Base-by-base conservation (phyloP, 2,113 vertebrate genomes). In the Columba livia region DNA sequence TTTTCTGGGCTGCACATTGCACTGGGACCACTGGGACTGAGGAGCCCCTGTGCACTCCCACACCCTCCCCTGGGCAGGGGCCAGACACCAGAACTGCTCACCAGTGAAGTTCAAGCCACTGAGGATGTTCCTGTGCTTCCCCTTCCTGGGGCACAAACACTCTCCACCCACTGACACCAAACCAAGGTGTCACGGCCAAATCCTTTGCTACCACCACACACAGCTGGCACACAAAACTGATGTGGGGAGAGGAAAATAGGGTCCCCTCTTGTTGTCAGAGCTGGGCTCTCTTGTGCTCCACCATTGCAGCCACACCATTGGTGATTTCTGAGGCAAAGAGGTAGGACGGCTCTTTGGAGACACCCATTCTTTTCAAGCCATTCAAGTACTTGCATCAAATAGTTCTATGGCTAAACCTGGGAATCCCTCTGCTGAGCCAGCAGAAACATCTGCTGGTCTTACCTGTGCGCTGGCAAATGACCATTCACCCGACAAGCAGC, bases 311-410 rank as follows among this genome's bases (percentile, higher is more conserved):
- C 69, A 48, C 23, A 23, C 16, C 1, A 0, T 64, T 19, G 26
- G 53, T 62, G 34, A 62, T 25, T 56, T 54, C 61, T 1, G 1
- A 90, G 18, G 26, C 3, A 2, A 84, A 83, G 82, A 90, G 79
- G 85, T 50, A 90, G 75, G 73, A 90, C 0, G 1, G 57, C 82
- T 81, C 72, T 86, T 71, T 64, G 64, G 71, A 96, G 71, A 91
- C 62, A 70, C 16, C 11, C 0, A 0, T 42, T 60, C 74, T 38
- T 85, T 75, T 70, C 80, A 77, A 56, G 85, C 51, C 62, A 34
- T 73, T 96, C 66, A 60, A 91, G 60, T 77, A 60, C 32, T 90
- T 19, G 57, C 56, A 84, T 50, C 15, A 34, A 32, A 21, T 1
- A 42, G 28, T 56, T 88, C 64, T 56, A 60, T n/a, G 61, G 21